Percentiles rank a stretch among this genome's conserved stretches.
Conservation (phyloP, 2,113 vertebrate genomes). For the Typhlomys cinereus region DNA sequence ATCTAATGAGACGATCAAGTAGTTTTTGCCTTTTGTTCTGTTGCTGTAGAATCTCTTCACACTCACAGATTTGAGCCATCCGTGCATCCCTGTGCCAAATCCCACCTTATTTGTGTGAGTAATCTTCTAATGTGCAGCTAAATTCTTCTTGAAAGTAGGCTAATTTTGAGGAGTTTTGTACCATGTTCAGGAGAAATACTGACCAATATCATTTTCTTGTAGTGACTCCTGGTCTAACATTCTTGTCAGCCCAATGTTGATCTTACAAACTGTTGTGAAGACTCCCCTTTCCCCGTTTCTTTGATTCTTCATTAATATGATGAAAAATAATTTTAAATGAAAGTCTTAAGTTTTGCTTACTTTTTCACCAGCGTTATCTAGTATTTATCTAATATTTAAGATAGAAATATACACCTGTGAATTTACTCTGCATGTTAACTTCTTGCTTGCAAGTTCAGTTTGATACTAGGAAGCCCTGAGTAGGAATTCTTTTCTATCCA, state of each 20-base stretch:
- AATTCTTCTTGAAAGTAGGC: background rate
- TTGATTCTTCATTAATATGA: background rate
- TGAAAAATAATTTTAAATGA: background rate
- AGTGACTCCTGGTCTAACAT: background rate
- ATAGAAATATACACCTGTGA: background rate
- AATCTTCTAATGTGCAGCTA: background rate
- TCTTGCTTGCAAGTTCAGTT: background rate
- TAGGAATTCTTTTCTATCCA: background rate
- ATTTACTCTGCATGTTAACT: background rate
- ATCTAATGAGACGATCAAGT: background rate
- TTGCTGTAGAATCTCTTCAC: no score
- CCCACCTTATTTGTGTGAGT: background rate
- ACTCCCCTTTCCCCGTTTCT: background rate
- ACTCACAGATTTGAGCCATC: background rate
- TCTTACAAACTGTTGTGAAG: background rate
- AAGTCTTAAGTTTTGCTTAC: background rate
- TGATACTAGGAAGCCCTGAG: background rate
- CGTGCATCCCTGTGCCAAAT: background rate
- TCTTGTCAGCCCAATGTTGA: background rate
- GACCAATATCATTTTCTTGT: background rate
- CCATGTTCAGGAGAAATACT: background rate
- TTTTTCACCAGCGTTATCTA: constrained; percentile 1
- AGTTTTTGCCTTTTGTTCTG: background rate
- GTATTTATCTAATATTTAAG: constrained; percentile 3
- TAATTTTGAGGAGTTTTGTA: background rate